phyloP scores from a whole-genome alignment of 2,797 vertebrate genomes.

The Poecilia wingei region DNA sequence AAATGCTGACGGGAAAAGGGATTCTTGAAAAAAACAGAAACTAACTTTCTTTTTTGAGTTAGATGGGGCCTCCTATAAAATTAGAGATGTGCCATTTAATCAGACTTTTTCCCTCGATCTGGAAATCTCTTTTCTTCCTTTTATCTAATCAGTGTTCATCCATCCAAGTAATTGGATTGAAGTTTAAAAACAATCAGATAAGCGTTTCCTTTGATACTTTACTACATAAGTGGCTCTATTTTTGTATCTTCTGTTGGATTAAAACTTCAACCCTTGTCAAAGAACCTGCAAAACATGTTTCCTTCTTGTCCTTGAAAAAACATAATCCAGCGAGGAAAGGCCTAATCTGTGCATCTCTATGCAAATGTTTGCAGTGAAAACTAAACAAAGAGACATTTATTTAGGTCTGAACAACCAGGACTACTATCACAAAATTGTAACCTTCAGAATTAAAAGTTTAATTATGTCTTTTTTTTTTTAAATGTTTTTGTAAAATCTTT shows the following conservation, averaged over 20 bases:
- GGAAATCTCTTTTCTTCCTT: not conserved
- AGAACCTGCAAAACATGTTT: not conserved
- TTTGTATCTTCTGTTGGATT: not conserved
- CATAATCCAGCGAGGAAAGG: not conserved
- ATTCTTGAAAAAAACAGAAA: not conserved
- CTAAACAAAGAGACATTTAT: not conserved
- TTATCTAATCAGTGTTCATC: not conserved
- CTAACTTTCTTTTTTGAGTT: not conserved
- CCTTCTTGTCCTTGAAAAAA: not conserved
- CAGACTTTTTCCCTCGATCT: not conserved
- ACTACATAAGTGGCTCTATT: not conserved
- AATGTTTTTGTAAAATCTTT: not conserved
- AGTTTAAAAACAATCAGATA: not conserved
- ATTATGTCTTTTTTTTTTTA: not conserved
- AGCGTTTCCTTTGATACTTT: not conserved
- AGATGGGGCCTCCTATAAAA: not conserved
- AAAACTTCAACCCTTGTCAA: not conserved
- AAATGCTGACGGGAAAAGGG: not conserved
- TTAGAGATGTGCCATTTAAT: not conserved
- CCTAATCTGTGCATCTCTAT: not conserved
- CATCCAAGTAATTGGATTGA: not conserved
- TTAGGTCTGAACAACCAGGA: too few relatives aligned
- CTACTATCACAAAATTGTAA: not conserved
- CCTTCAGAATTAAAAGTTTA: not conserved
- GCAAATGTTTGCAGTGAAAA: not conserved